Percentiles rank a stretch among this genome's conserved stretches.
These are phyloP conservation scores for Fragum whitleyi DNA, from an alignment of 2,888 invertebrate genomes.

Conservation along the genomic window DNA sequence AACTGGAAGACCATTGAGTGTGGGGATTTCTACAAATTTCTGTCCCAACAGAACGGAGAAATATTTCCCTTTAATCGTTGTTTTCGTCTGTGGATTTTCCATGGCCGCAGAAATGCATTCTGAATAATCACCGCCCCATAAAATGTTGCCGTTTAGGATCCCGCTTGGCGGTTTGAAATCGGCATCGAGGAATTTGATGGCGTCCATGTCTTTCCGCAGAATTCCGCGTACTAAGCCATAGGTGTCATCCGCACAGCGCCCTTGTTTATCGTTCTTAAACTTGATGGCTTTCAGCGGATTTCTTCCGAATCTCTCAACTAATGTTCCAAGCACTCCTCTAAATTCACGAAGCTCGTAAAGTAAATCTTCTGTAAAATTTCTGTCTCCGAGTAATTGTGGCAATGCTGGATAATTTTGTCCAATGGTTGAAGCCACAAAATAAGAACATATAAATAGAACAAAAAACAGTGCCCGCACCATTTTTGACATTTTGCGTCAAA, in stretches of 20 bases:
- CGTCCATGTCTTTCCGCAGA: not conserved
- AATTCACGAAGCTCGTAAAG: too few species aligned
- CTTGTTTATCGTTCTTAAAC: too few species aligned
- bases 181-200: conserved; percentile 39
- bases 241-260: conserved; percentile 38
- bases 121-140: conserved; percentile 45
- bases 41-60: conserved; percentile 16
- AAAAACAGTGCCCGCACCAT: too few species aligned
- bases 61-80: conserved; percentile 40
- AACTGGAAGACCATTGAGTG: not conserved
- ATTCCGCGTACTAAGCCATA: conserved; percentile 19
- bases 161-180: conserved; percentile 38
- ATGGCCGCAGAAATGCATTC: conserved; percentile 30
- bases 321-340: too few species aligned
- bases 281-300: too few species aligned
- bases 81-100: conserved; percentile 7
- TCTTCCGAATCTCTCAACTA: too few species aligned
- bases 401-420: too few species aligned
- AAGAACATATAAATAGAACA: too few species aligned
- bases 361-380: too few species aligned
- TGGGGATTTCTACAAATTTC: not conserved
- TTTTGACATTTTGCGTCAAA: too few species aligned
- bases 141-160: conserved; percentile 28
- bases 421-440: too few species aligned
- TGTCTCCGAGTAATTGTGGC: too few species aligned